Percentiles rank a stretch among this genome's conserved stretches.
These are phyloP conservation scores for Eucriotettix oculatus DNA, from an alignment of 2,888 invertebrate species.

Conservation along the genomic window DNA sequence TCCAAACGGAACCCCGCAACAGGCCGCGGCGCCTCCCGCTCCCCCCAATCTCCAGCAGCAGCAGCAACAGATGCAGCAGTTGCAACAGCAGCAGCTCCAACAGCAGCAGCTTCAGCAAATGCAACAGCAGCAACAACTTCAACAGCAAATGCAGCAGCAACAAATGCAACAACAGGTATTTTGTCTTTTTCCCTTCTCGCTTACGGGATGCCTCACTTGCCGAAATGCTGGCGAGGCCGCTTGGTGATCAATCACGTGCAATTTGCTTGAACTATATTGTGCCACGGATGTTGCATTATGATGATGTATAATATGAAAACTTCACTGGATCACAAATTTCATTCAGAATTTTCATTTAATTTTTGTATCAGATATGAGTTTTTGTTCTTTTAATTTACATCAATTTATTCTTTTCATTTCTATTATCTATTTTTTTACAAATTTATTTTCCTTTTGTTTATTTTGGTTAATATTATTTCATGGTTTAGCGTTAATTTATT, in stretches of 20 bases:
- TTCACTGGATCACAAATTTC: too few relatives aligned
- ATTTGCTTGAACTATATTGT: too few relatives aligned
- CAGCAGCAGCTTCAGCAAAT: constrained; percentile 19
- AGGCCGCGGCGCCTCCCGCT: constrained; percentile 4
- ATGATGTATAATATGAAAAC: too few relatives aligned
- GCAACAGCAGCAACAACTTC: constrained; percentile 9
- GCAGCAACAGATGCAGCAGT: constrained; percentile 20
- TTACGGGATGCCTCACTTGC: too few relatives aligned
- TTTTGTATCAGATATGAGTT: too few relatives aligned
- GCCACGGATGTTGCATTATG: neutral
- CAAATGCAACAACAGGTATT: constrained; percentile 19
- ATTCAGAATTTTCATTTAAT: too few relatives aligned
- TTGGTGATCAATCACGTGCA: too few relatives aligned
- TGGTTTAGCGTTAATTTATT: neutral
- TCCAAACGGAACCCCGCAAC: constrained; percentile 6
- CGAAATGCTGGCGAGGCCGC: too few relatives aligned
- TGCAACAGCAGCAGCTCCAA: constrained; percentile 19
- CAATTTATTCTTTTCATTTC: neutral
- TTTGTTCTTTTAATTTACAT: neutral
- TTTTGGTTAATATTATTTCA: neutral
- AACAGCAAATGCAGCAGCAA: constrained; percentile 22
- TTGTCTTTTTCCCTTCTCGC: too few relatives aligned
- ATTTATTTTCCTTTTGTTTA: neutral
- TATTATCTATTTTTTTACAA: neutral
- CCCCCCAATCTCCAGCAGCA: constrained; percentile 19